phyloP scores from a whole-genome alignment of 2,888 invertebrate species.

The Phragmatobia fuliginosa region DNA sequence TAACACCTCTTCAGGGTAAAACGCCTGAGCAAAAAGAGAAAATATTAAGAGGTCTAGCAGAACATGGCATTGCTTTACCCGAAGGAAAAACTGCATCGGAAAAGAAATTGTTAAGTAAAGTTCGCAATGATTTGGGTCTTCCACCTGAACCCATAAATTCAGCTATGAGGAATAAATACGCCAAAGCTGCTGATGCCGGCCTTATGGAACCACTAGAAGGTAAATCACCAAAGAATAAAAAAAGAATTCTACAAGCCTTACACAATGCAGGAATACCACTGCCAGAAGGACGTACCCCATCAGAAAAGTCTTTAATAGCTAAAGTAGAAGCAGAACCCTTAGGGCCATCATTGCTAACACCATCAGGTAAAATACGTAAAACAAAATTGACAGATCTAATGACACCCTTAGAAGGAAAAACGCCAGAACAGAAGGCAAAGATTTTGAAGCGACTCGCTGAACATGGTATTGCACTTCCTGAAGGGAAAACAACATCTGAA shows the following conservation, averaged over 20 bases:
- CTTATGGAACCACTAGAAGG: constrained; percentile 29
- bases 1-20: constrained; percentile 52
- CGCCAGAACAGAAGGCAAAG: constrained; percentile 10
- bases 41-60: constrained; percentile 14
- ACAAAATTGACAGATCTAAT: constrained; percentile 41
- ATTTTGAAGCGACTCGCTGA: constrained; percentile 10
- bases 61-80: constrained; percentile 50
- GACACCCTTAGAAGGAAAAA: constrained; percentile 39
- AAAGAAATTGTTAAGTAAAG: constrained; percentile 18
- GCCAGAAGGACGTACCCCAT: constrained; percentile 18
- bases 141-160: constrained; percentile 24
- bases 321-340: neutral
- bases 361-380: constrained; percentile 46
- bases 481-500: constrained; percentile 6
- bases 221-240: constrained; percentile 49
- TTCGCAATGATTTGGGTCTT: constrained; percentile 16
- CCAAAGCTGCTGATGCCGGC: constrained; percentile 19
- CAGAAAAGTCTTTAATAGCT: constrained; percentile 38
- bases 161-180: constrained; percentile 23
- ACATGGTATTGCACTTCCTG: neutral
- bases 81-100: constrained; percentile 54
- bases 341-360: neutral
- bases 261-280: constrained; percentile 49
- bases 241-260: constrained; percentile 47
- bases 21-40: constrained; percentile 39